Base-by-base conservation (phyloP, 2,797 vertebrate species). In the Pipistrellus nathusii region DNA sequence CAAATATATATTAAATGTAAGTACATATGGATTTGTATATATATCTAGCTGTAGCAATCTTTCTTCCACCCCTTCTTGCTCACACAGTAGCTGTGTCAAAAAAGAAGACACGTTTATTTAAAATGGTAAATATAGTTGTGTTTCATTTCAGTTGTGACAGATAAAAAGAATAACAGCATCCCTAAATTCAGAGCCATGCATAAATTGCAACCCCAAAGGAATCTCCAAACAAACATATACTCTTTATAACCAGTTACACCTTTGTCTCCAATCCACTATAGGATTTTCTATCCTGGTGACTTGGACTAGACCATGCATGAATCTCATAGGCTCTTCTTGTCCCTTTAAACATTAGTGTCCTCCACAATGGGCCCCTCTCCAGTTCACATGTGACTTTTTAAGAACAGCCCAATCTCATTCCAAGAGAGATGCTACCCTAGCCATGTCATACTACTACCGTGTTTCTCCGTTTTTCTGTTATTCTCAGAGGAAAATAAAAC, bases 1-100 rank as follows among this genome's bases (percentile, higher is more conserved):
- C 95, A 95, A 88, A 95, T 94, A 90, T 95, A 77, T 97, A 95
- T 96, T 97, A 95, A 96, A 97, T 95, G 76, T 95, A 96, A 97
- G 95, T 93, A 97, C 38, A 51, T 95, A 96, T 95, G 88, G 90
- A 94, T 95, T 85, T 95, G 66, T 95, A 78, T 66, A 82, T 89
- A 84, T 94, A 86, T 92, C 53, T 96, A 81, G 85, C 51, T 78
- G 32, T 81, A 86, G 81, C 75, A 72, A 91, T 93, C 78, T 93
- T 96, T 94, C 84, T 95, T 95, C 75, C 14, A 41, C 48, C 30
- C 62, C 25, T 93, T 93, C 82, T 95, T 93, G 62, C 71, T 95
- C 20, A 41, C 48, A 88, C 0, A 17, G 59, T 64, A 71, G 87
- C 77, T 86, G 32, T 82, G 68, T 92, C 85, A 85, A 93, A 95